A percentile compares a stretch with the other conserved stretches of the same genome.
phyloP scores from a whole-genome alignment of 1,140 invertebrate genomes.

The Platorchestia sp. region DNA sequence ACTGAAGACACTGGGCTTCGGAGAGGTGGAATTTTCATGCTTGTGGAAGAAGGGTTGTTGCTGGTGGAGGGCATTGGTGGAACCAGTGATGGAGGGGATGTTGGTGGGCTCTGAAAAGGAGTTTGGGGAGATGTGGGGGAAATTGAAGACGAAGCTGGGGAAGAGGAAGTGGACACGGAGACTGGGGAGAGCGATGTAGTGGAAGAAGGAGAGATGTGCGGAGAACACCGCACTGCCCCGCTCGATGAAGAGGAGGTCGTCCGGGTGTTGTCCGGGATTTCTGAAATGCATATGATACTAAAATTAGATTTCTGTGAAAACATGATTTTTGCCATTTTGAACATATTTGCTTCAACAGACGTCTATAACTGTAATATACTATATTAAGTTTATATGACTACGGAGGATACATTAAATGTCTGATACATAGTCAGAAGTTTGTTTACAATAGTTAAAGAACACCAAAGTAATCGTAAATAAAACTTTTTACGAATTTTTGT shows the following conservation, averaged over 20 bases:
- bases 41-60: not conserved
- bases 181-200: slow-evolving; percentile 52
- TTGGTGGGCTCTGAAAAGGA: slow-evolving; percentile 32
- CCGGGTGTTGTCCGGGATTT: slow-evolving; percentile 1
- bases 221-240: not conserved
- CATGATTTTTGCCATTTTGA: not conserved
- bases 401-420: no score
- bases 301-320: not conserved
- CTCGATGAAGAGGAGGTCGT: not conserved
- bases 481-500: no score
- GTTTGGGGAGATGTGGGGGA: slow-evolving; percentile 59
- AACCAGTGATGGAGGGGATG: slow-evolving; percentile 34
- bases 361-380: no score
- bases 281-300: slow-evolving; percentile 40
- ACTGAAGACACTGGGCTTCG: not conserved
- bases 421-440: no score
- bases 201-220: slow-evolving; percentile 13
- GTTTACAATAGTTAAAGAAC: no score
- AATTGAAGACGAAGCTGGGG: slow-evolving; percentile 68
- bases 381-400: no score
- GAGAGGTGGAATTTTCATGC: not conserved
- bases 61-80: not conserved
- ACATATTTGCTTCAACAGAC: no score
- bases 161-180: slow-evolving; percentile 67
- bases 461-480: no score